Conservation (phyloP, 2,797 vertebrate species). For the Champsocephalus gunnari region DNA sequence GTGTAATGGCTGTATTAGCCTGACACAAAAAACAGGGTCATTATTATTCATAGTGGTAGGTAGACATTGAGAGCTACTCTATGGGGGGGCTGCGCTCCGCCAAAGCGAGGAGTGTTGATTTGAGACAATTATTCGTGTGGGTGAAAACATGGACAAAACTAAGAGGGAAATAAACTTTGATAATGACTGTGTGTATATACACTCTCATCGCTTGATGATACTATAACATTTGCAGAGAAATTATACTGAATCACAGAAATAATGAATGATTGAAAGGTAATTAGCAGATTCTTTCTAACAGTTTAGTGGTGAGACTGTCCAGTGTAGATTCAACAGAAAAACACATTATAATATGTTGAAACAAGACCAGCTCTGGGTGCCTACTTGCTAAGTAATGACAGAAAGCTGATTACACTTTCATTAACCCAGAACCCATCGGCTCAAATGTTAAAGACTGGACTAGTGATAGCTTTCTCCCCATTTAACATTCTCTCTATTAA, state of each 20-base stretch:
- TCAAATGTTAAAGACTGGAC: neutral
- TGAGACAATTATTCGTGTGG: conserved; percentile 17
- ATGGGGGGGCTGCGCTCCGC: conserved; percentile 31
- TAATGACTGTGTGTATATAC: conserved; percentile 26
- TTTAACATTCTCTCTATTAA: neutral
- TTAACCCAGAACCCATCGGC: neutral
- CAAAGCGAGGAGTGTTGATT: conserved; percentile 24
- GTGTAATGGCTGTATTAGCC: conserved; percentile 57
- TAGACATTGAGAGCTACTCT: conserved; percentile 28
- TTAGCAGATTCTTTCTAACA: neutral
- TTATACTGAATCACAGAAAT: conserved; percentile 28
- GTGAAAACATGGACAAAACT: conserved; percentile 30
- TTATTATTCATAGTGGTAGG: conserved; percentile 63
- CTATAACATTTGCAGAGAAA: conserved; percentile 4
- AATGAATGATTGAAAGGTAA: conserved; percentile 18
- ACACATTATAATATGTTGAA: conserved; percentile 12
- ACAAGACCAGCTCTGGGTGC: neutral
- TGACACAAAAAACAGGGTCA: conserved; percentile 50
- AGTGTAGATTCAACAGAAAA: neutral
- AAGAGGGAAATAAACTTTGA: conserved; percentile 13
- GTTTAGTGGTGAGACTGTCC: neutral
- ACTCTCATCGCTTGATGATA: conserved; percentile 11
- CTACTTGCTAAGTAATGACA: neutral
- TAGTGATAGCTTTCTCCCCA: neutral
- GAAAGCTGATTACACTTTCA: neutral